phyloP scores from a whole-genome alignment of 2,113 vertebrate species.

The Heloderma charlesbogerti region DNA sequence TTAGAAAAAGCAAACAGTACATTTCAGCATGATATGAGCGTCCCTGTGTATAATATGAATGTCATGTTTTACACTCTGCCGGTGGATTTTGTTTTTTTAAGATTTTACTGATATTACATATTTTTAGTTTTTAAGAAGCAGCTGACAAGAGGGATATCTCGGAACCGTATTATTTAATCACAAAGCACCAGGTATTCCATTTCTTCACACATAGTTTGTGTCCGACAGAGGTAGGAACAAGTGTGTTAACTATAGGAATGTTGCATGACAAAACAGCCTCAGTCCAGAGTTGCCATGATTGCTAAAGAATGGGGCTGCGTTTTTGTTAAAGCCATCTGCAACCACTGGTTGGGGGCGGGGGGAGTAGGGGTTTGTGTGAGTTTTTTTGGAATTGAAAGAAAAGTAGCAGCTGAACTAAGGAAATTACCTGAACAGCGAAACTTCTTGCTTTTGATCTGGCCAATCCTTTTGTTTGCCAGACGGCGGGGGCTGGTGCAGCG shows the following conservation, averaged over 20 bases:
- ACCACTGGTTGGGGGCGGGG: slow-evolving; percentile 11
- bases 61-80: slow-evolving; percentile 50
- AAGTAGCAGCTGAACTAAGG: slow-evolving; percentile 61
- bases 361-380: background rate
- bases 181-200: slow-evolving; percentile 38
- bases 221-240: slow-evolving; percentile 50
- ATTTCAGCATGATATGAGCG: slow-evolving; percentile 61
- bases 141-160: slow-evolving; percentile 36
- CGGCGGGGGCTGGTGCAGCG: slow-evolving; percentile 97
- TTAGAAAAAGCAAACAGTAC: slow-evolving; percentile 65
- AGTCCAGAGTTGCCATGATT: slow-evolving; percentile 36
- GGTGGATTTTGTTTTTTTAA: slow-evolving; percentile 34
- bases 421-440: slow-evolving; percentile 99
- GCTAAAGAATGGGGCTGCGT: slow-evolving; percentile 56
- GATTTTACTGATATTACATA: slow-evolving; percentile 58
- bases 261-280: slow-evolving; percentile 36
- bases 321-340: slow-evolving; percentile 47
- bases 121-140: slow-evolving; percentile 29
- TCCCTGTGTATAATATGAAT: slow-evolving; percentile 47
- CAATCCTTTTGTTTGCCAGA: slow-evolving; percentile 98
- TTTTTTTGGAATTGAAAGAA: slow-evolving; percentile 46
- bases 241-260: slow-evolving; percentile 36
- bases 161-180: slow-evolving; percentile 55
- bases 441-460: slow-evolving; percentile 99
- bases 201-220: slow-evolving; percentile 51